A percentile compares a stretch with the other conserved stretches of the same genome.
These are phyloP conservation scores for Parazoanthus darwini DNA, from an alignment of 92 coral and sea anemone genomes.

Conservation along the genomic window DNA sequence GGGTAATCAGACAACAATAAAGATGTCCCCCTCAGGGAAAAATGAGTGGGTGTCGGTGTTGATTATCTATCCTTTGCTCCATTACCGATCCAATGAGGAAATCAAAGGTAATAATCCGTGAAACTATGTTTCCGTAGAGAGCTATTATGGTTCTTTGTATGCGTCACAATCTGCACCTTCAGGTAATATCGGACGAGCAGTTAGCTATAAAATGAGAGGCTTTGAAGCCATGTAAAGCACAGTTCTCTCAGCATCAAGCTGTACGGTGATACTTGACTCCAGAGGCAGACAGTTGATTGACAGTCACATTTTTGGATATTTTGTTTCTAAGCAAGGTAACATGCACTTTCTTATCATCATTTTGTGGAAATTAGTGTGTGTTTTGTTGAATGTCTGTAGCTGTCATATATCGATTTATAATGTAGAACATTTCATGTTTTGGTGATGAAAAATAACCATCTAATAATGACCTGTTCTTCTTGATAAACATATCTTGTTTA, in stretches of 20 bases:
- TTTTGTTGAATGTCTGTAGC: too few relatives aligned
- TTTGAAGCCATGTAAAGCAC: not conserved
- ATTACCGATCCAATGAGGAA: not conserved
- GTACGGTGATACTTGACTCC: not conserved
- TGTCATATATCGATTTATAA: too few relatives aligned
- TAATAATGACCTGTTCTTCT: too few relatives aligned
- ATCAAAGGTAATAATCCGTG: not conserved
- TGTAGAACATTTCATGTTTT: too few relatives aligned
- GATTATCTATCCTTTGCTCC: not conserved
- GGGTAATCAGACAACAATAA: constrained; percentile 3
- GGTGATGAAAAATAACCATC: too few relatives aligned
- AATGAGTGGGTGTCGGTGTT: not conserved
- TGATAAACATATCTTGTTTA: too few relatives aligned
- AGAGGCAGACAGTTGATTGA: not conserved
- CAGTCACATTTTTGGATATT: too few relatives aligned
- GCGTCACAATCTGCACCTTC: not conserved
- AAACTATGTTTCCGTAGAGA: not conserved
- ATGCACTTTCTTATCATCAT: too few relatives aligned
- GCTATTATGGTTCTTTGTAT: not conserved
- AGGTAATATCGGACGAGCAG: not conserved
- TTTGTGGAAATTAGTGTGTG: too few relatives aligned
- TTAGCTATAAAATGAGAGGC: not conserved
- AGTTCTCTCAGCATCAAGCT: not conserved
- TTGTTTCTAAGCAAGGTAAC: too few relatives aligned
- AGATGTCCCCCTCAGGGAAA: constrained; percentile 1